phyloP scores from a whole-genome alignment of 2,888 invertebrate genomes.

The Hirtodrosophila confusa region DNA sequence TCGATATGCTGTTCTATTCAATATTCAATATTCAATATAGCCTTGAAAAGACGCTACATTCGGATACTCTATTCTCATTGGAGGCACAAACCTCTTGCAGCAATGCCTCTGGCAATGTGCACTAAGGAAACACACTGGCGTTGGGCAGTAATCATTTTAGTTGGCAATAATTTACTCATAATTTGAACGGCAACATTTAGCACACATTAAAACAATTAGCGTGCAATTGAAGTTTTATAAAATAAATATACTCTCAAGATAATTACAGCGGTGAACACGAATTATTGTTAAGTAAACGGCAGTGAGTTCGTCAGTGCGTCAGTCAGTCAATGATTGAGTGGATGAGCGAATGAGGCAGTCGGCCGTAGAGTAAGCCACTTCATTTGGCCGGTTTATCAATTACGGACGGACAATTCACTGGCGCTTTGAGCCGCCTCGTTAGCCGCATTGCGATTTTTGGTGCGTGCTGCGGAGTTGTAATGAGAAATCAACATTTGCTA shows the following conservation, averaged over 20 bases:
- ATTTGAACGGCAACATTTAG: conserved; percentile 42
- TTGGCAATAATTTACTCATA: conserved; percentile 27
- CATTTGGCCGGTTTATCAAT: conserved; percentile 74
- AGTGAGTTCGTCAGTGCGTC: conserved; percentile 26
- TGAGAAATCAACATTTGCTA: conserved; percentile 61
- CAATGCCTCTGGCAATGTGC: not conserved
- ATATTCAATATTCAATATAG: no score
- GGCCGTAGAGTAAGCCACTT: conserved; percentile 37
- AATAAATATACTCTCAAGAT: conserved; percentile 5
- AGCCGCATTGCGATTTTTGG: conserved; percentile 45
- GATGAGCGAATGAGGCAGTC: conserved; percentile 15
- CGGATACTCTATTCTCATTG: not conserved
- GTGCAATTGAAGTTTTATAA: conserved; percentile 51
- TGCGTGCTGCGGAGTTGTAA: conserved; percentile 52
- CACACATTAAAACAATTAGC: conserved; percentile 61
- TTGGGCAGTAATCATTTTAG: conserved; percentile 9
- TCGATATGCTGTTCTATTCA: no score
- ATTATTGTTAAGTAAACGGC: conserved; percentile 56
- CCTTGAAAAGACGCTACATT: no score
- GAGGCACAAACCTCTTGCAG: not conserved
- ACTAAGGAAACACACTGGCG: not conserved
- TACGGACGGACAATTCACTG: conserved; percentile 55
- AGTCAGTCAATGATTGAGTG: conserved; percentile 19
- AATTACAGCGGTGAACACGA: conserved; percentile 36
- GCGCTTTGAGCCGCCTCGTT: conserved; percentile 69